Evolutionary conservation across 2,113 vertebrate genomes (phyloP).

Genomic region (Desmodus rotundus): DNA sequence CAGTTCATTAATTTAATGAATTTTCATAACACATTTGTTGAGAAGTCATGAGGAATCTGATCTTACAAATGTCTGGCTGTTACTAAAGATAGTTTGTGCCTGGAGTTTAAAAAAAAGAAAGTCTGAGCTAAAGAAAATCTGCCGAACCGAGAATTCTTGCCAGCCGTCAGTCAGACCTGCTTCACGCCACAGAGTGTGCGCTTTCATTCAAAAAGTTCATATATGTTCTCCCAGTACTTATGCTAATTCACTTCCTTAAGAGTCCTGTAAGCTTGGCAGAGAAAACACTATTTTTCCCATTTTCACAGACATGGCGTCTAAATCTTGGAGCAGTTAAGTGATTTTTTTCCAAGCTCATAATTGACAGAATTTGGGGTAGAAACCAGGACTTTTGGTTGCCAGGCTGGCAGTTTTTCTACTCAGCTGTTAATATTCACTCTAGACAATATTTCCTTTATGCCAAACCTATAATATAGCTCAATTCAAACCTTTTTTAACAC

Average conservation of each 20-base stretch:
- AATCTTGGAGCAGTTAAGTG: slow-evolving; percentile 13
- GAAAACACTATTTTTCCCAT: slow-evolving; percentile 35
- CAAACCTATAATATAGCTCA: neutral
- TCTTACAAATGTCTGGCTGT: slow-evolving; percentile 29
- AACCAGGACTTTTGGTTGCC: slow-evolving; percentile 24
- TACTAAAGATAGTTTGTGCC: slow-evolving; percentile 46
- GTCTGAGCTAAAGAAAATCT: slow-evolving; percentile 40
- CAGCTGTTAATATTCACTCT: neutral
- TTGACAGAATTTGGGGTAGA: slow-evolving; percentile 50
- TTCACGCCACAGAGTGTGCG: neutral
- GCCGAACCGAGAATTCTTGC: slow-evolving; percentile 13
- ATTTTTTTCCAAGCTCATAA: slow-evolving; percentile 30
- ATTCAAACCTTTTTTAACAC: slow-evolving; percentile 23
- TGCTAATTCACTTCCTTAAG: slow-evolving; percentile 53
- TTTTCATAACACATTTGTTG: slow-evolving; percentile 9
- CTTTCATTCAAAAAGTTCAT: neutral
- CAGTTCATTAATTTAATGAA: slow-evolving; percentile 47
- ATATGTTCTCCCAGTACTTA: slow-evolving; percentile 40
- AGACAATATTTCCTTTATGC: neutral
- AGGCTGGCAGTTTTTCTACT: neutral
- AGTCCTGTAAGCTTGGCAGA: slow-evolving; percentile 25
- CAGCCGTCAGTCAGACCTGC: slow-evolving; percentile 25
- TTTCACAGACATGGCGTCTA: slow-evolving; percentile 28
- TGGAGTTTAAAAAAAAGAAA: neutral
- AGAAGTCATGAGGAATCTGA: slow-evolving; percentile 54